Evolutionary conservation across 30 jellyfish, hydroid and myxozoan genomes (phyloP), one percentile per base, ranked within the genome.

Genomic region (Cassiopea andromeda): DNA sequence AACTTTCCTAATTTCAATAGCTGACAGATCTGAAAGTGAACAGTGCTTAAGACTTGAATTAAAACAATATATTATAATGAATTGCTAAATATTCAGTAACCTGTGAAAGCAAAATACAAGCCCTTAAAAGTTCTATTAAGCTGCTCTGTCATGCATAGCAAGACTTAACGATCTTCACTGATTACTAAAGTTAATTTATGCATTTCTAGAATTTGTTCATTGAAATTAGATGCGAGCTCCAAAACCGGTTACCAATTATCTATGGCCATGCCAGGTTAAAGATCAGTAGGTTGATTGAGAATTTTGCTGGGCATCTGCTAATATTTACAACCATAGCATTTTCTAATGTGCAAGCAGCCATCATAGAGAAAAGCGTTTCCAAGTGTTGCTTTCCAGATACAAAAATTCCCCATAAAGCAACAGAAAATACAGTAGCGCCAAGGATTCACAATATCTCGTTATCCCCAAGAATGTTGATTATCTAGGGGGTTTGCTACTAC

Each of bases 181-280:
- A 27, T 61, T 61, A 17, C 19, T 13, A 17, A 4, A 3, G 27
- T 14, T 61, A 61, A 61, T 61, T 61, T 46, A 18, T 45, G 66
- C 60, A 75, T 75, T 75, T 38, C 47, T 75, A 44, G 82, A 82
- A 59, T 64, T 61, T 81, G 67, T 18, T 61, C 48, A 67, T 15
- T 67, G 15, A 54, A 61, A 76, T 75, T 61, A 12, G 57, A 86
- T 48, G 89, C 82, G 47, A 73, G 86, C 44, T 15, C 78, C 64
- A 60, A 50, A 77, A 86, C 94, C 88, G 77, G 94, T 86, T 82
- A 86, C 19, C 54, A 75, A 58, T 64, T 76, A 66, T 17, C 90
- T 69, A 46, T 16, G 54, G 79, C 82, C 67, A 84, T 72, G 74
- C 8, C 82, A 67, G 93, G 85, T 86, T 76, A 86, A 86, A 86